Evolutionary conservation across 2,888 invertebrate species (phyloP).

Genomic region (Chalcosyrphus nemorum): DNA sequence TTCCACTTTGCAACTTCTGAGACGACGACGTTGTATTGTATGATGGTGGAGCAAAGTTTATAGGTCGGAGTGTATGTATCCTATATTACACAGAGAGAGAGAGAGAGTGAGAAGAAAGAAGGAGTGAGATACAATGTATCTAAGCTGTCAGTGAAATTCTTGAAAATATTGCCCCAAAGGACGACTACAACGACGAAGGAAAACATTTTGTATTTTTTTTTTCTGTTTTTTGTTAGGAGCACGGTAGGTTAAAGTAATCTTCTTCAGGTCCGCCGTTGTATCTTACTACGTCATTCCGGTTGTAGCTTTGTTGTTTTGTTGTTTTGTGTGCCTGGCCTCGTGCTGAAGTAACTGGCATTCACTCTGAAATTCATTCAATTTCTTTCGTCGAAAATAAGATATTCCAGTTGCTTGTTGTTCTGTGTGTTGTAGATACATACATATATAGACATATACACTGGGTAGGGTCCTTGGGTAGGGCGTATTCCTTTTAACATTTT

Average conservation of each 20-base stretch:
- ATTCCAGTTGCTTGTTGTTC: slow-evolving; percentile 64
- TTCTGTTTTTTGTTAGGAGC: neutral
- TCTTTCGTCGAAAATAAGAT: slow-evolving; percentile 62
- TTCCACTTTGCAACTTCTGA: slow-evolving; percentile 62
- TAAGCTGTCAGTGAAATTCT: slow-evolving; percentile 56
- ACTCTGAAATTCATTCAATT: slow-evolving; percentile 66
- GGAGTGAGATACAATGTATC: slow-evolving; percentile 56
- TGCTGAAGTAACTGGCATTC: slow-evolving; percentile 33
- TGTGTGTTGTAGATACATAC: slow-evolving; percentile 12
- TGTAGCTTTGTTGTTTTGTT: slow-evolving; percentile 20
- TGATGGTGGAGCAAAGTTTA: slow-evolving; percentile 60
- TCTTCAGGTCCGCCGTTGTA: slow-evolving; percentile 9
- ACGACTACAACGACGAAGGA: slow-evolving; percentile 23
- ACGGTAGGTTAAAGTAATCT: slow-evolving; percentile 44
- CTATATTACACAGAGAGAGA: neutral
- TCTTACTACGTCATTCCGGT: slow-evolving; percentile 29
- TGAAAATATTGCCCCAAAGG: slow-evolving; percentile 59
- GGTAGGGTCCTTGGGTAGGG: slow-evolving; percentile 37
- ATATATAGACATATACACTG: neutral
- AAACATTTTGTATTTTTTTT: slow-evolving; percentile 47
- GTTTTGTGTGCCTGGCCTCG: neutral
- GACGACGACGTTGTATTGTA: too few species aligned
- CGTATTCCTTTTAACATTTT: slow-evolving; percentile 61
- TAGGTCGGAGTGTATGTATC: slow-evolving; percentile 53
- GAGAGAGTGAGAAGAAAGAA: neutral